Evolutionary conservation across 2,113 vertebrate species (phyloP).

Genomic region (Oncorhynchus nerka): DNA sequence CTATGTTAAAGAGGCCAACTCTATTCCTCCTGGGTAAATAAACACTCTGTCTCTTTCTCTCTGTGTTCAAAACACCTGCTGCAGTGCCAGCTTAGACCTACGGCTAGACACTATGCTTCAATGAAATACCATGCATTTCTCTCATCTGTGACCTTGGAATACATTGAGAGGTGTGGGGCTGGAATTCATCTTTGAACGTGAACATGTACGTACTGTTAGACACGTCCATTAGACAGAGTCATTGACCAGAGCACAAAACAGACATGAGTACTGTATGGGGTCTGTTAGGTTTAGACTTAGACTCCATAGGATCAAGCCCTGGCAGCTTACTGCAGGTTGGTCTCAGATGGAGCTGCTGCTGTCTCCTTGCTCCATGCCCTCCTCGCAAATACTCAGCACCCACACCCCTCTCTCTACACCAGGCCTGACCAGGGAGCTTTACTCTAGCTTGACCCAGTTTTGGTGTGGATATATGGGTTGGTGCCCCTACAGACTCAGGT

Average conservation of each 20-base stretch:
- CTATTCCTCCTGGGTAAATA: constrained; percentile 10
- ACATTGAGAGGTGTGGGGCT: neutral
- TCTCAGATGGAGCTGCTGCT: constrained; percentile 33
- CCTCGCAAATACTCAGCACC: too few relatives aligned
- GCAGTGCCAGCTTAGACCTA: too few relatives aligned
- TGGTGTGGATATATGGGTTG: constrained; percentile 12
- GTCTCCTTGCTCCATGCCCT: constrained; percentile 2
- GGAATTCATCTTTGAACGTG: neutral
- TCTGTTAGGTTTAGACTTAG: constrained; percentile 34
- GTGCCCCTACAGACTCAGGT: neutral
- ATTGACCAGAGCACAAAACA: neutral
- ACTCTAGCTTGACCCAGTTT: constrained; percentile 37
- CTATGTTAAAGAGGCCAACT: constrained; percentile 57
- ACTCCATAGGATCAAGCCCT: constrained; percentile 20
- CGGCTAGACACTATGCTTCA: too few relatives aligned
- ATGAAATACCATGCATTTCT: neutral
- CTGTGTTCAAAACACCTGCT: too few relatives aligned
- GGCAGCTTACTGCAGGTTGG: constrained; percentile 16
- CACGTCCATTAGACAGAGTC: neutral
- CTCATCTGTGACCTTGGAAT: constrained; percentile 18
- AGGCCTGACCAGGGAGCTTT: constrained; percentile 43
- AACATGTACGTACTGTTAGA: neutral
- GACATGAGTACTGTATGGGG: neutral
- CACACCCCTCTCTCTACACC: constrained; percentile 24
- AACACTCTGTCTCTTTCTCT: neutral